These are phyloP conservation scores for Karalla daura DNA, from an alignment of 2,797 vertebrate species.

Conservation along the genomic window DNA sequence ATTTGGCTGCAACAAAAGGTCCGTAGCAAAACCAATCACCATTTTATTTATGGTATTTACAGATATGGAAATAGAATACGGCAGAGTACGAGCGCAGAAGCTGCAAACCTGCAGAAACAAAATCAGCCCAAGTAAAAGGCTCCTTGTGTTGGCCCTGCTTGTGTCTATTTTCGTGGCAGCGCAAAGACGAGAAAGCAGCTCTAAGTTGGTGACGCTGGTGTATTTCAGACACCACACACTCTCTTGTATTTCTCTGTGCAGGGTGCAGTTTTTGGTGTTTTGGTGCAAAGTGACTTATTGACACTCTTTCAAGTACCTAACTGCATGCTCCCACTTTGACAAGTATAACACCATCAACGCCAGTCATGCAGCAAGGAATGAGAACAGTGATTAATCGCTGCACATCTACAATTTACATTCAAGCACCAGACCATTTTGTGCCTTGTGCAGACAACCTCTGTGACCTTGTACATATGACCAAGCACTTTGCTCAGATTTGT, in stretches of 20 bases:
- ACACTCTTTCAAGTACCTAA: background rate
- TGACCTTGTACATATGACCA: slow-evolving; percentile 29
- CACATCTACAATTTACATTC: background rate
- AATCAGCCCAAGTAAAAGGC: slow-evolving; percentile 7
- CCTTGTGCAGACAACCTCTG: background rate
- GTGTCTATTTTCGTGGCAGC: slow-evolving; percentile 31
- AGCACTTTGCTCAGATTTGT: slow-evolving; percentile 5
- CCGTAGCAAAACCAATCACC: slow-evolving; percentile 20
- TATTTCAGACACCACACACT: slow-evolving; percentile 7
- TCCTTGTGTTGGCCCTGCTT: background rate
- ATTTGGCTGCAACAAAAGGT: slow-evolving; percentile 10
- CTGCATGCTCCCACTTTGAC: background rate
- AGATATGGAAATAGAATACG: slow-evolving; percentile 21
- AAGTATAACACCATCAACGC: slow-evolving; percentile 3
- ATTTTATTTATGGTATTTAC: slow-evolving; percentile 27
- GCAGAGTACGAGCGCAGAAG: slow-evolving; percentile 9
- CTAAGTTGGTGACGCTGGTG: background rate
- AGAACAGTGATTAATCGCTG: slow-evolving; percentile 34
- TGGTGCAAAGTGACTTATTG: slow-evolving; percentile 6
- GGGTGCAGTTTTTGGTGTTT: slow-evolving; percentile 16
- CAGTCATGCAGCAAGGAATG: slow-evolving; percentile 15
- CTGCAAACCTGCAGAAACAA: slow-evolving; percentile 20
- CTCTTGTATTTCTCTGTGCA: slow-evolving; percentile 15
- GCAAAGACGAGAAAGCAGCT: slow-evolving; percentile 1
- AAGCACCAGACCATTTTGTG: slow-evolving; percentile 7